phyloP scores from a whole-genome alignment of 2,113 vertebrate species.

The Mus pahari region DNA sequence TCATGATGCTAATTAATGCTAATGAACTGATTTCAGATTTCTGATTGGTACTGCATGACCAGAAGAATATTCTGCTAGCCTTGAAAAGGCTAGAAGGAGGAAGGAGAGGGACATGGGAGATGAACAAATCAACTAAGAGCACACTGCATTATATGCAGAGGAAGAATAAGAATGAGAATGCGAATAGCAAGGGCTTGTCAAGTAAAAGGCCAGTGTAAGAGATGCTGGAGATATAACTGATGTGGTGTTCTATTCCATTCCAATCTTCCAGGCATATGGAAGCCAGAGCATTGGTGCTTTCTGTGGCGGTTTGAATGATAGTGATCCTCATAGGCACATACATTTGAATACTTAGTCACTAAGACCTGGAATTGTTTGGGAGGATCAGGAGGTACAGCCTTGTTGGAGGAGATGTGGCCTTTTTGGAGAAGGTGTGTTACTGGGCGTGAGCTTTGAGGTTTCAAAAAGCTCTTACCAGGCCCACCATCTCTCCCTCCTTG shows the following conservation, averaged over 20 bases:
- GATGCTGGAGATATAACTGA: background rate
- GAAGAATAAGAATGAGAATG: background rate
- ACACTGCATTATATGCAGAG: background rate
- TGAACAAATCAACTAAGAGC: conserved; percentile 15
- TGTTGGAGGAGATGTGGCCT: background rate
- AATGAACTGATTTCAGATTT: background rate
- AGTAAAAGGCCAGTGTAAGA: background rate
- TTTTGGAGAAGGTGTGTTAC: background rate
- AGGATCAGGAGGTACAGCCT: no score
- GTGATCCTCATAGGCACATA: no score
- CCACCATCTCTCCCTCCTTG: background rate
- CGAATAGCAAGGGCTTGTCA: background rate
- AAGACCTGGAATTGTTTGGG: background rate
- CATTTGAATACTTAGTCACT: background rate
- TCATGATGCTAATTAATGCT: background rate
- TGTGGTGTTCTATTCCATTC: background rate
- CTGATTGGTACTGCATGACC: background rate
- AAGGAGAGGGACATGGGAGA: background rate
- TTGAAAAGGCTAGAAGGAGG: background rate
- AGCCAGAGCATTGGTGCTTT: background rate
- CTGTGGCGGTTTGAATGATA: background rate
- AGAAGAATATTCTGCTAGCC: background rate
- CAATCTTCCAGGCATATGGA: background rate
- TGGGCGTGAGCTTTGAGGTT: background rate
- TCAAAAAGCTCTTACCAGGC: background rate